These are phyloP conservation scores for Scaeva pyrastri DNA, from an alignment of 2,888 invertebrate species.

Conservation along the genomic window DNA sequence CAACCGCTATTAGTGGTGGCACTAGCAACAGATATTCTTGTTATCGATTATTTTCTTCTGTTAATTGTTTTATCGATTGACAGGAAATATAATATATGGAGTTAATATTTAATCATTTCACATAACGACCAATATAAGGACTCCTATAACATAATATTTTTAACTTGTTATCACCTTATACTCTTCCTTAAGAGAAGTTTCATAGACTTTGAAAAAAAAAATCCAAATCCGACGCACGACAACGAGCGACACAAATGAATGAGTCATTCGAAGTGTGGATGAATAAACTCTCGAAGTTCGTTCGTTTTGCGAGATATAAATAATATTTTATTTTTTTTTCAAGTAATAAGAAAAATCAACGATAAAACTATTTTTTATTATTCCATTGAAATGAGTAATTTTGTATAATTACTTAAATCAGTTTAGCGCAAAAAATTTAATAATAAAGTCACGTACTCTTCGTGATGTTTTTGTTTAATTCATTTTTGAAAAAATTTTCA, in stretches of 20 bases:
- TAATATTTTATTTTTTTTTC: too few species aligned
- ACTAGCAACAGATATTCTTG: neutral
- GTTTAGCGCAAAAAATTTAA: neutral
- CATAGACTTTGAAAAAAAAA: neutral
- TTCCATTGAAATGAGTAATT: conserved; percentile 26
- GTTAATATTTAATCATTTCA: neutral
- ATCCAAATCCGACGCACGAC: neutral
- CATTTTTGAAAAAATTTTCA: too few species aligned
- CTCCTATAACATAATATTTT: neutral
- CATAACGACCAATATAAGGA: neutral
- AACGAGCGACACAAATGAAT: neutral
- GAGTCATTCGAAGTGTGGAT: conserved; percentile 17
- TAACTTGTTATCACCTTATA: neutral
- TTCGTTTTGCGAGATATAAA: neutral
- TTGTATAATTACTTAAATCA: neutral
- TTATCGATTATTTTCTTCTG: conserved; percentile 2
- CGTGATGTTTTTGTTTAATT: too few species aligned
- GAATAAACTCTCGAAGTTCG: conserved; percentile 27
- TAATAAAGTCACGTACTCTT: conserved; percentile 12
- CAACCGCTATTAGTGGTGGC: neutral
- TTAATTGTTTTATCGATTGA: conserved; percentile 27
- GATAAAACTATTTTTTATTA: neutral
- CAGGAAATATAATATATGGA: conserved; percentile 1
- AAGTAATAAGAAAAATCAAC: neutral
- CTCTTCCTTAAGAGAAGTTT: neutral